Percentiles rank a stretch among this genome's conserved stretches.
These are phyloP conservation scores for Trypoxylon attenuatum DNA, from an alignment of 2,888 invertebrate species.

Conservation along the genomic window DNA sequence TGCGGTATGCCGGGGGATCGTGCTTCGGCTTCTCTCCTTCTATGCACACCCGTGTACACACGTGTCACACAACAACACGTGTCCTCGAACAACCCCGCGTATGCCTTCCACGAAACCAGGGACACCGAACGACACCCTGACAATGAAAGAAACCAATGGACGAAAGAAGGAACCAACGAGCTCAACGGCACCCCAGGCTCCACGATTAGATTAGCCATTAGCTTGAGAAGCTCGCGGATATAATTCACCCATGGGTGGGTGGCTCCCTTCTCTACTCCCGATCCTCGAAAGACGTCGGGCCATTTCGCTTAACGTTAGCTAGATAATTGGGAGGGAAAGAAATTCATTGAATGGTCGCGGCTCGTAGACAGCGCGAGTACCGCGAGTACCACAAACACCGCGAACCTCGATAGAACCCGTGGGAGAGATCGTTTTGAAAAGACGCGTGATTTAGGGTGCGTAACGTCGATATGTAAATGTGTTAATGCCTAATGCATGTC, in stretches of 20 bases:
- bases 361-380: conserved; percentile 4
- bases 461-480: conserved; percentile 49
- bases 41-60: conserved; percentile 36
- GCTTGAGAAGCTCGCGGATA: too few relatives aligned
- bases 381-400: too few relatives aligned
- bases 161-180: too few relatives aligned
- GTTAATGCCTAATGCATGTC: conserved; percentile 51
- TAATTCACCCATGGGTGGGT: conserved; percentile 49
- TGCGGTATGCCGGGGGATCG: conserved; percentile 52
- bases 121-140: not conserved
- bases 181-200: conserved; percentile 46
- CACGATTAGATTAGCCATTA: conserved; percentile 67
- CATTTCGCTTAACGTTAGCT: not conserved
- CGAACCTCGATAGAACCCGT: too few relatives aligned
- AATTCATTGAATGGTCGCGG: conserved; percentile 22
- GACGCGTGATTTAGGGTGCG: conserved; percentile 8
- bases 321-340: conserved; percentile 22
- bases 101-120: not conserved
- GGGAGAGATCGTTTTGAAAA: not conserved
- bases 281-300: not conserved
- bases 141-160: conserved; percentile 1
- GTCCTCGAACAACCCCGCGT: not conserved
- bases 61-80: conserved; percentile 32
- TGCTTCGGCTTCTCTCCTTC: conserved; percentile 16
- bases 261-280: conserved; percentile 1